Conservation (phyloP, 2,113 vertebrate species). For the Bucco capensis region DNA sequence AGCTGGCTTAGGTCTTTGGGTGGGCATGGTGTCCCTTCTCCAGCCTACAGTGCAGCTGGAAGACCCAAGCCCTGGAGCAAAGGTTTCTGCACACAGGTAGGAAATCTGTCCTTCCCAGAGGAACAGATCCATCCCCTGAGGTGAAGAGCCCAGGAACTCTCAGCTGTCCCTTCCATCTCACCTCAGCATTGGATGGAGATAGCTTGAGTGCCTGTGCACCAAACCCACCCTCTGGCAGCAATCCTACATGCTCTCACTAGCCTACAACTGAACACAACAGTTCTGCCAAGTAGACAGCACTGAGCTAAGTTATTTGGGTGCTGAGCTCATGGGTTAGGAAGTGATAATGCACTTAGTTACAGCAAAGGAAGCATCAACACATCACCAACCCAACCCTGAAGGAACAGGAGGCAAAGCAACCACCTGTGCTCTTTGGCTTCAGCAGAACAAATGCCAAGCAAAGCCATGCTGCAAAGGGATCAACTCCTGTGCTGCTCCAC, state of each 20-base stretch:
- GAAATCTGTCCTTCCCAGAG: background rate
- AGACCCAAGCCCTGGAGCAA: background rate
- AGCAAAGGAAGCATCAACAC: constrained; percentile 51
- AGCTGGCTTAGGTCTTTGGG: background rate
- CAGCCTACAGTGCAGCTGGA: background rate
- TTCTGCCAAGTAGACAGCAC: constrained; percentile 12
- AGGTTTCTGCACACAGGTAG: background rate
- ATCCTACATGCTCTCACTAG: background rate
- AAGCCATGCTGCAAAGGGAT: constrained; percentile 27
- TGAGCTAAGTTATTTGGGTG: background rate
- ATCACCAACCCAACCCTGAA: constrained; percentile 37
- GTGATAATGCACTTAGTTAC: constrained; percentile 40
- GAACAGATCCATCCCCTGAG: background rate
- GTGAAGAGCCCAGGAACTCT: background rate
- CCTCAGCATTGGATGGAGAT: background rate
- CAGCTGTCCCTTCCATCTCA: background rate
- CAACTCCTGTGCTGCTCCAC: background rate
- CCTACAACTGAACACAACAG: background rate
- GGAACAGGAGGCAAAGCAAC: constrained; percentile 24
- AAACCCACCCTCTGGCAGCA: too few species aligned
- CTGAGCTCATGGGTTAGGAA: constrained; percentile 19
- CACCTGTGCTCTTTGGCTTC: constrained; percentile 27
- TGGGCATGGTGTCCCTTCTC: background rate
- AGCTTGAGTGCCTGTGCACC: background rate
- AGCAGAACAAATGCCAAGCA: constrained; percentile 4